phyloP scores from a whole-genome alignment of 1,140 invertebrate species.

The Orussus abietinus region DNA sequence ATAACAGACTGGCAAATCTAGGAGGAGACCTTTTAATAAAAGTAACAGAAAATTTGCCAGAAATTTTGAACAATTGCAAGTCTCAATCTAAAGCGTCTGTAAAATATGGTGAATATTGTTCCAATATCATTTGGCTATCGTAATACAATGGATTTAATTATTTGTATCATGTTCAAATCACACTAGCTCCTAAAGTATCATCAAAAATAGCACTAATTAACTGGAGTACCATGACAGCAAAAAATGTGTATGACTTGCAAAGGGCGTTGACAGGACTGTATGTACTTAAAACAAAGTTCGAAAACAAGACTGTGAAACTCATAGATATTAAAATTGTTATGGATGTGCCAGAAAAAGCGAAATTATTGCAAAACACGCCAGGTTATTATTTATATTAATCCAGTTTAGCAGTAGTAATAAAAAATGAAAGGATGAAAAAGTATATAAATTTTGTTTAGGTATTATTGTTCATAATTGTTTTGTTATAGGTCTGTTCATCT shows the following conservation, averaged over 20 bases:
- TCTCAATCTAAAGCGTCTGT: conserved; percentile 60
- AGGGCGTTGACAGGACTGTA: conserved; percentile 64
- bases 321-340: conserved; percentile 52
- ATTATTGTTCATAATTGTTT: conserved; percentile 5
- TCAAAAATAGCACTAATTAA: conserved; percentile 57
- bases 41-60: conserved; percentile 60
- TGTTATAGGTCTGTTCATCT: conserved; percentile 30
- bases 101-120: conserved; percentile 66
- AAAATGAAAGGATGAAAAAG: background rate
- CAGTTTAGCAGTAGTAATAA: conserved; percentile 7
- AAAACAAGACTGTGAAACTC: conserved; percentile 58
- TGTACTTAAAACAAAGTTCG: conserved; percentile 59
- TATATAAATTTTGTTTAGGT: background rate
- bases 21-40: conserved; percentile 68
- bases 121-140: conserved; percentile 6
- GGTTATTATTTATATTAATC: conserved; percentile 18
- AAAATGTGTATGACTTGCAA: conserved; percentile 62
- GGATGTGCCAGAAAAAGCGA: conserved; percentile 21
- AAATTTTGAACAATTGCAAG: conserved; percentile 55
- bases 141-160: conserved; percentile 7
- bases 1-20: conserved; percentile 60
- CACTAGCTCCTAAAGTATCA: conserved; percentile 67
- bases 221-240: conserved; percentile 61
- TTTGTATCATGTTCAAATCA: conserved; percentile 3
- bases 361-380: conserved; percentile 26